A percentile compares a stretch with the other conserved stretches of the same genome.
phyloP scores from a whole-genome alignment of 2,888 invertebrate species.

The Nomada fucata region DNA sequence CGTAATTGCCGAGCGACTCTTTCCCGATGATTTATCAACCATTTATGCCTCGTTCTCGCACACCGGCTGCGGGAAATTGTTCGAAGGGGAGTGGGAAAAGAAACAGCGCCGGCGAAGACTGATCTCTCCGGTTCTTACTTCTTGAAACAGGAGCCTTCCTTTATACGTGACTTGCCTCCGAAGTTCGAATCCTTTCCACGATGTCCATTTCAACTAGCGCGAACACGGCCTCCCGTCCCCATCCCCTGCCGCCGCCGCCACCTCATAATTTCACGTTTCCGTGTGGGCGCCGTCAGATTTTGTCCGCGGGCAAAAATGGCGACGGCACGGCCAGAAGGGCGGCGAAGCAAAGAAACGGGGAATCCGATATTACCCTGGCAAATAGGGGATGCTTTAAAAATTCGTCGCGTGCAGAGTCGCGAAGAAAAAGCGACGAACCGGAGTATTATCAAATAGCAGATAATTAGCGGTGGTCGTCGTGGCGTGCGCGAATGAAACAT shows the following conservation, averaged over 20 bases:
- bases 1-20: conserved; percentile 57
- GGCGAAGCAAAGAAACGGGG: conserved; percentile 16
- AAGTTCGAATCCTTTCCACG: conserved; percentile 30
- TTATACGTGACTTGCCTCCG: conserved; percentile 60
- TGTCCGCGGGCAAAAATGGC: background rate
- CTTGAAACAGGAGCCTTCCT: conserved; percentile 48
- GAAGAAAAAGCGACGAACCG: conserved; percentile 10
- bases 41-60: conserved; percentile 65
- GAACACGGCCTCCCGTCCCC: background rate
- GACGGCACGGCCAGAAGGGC: background rate
- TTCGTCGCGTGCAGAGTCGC: conserved; percentile 17
- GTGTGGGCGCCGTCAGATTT: conserved; percentile 3
- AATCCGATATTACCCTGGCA: conserved; percentile 33
- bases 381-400: conserved; percentile 31
- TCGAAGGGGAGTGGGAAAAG: conserved; percentile 49
- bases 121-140: conserved; percentile 44
- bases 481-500: conserved; percentile 45
- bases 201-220: conserved; percentile 8
- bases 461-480: conserved; percentile 45
- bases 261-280: background rate
- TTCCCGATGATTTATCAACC: conserved; percentile 67
- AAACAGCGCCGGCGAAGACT: conserved; percentile 50
- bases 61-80: conserved; percentile 68
- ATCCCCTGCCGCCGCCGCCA: background rate
- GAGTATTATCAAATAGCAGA: conserved; percentile 53